These are phyloP conservation scores for Cloeon dipterum DNA, from an alignment of 2,888 invertebrate species.

Conservation along the genomic window DNA sequence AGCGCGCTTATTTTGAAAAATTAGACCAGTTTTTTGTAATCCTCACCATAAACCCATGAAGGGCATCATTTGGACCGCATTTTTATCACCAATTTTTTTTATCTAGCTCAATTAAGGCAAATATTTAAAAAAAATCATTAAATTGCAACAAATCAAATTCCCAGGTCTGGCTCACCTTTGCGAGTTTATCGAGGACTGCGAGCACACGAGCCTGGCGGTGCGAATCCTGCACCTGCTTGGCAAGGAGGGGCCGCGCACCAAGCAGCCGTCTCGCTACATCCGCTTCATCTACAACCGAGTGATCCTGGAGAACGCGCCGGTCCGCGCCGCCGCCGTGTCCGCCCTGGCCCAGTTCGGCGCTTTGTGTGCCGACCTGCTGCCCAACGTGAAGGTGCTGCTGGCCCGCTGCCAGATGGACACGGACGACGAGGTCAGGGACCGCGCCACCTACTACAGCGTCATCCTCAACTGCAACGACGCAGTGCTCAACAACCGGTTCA, in stretches of 20 bases:
- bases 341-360: slow-evolving; percentile 97
- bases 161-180: slow-evolving; percentile 74
- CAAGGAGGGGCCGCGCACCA: slow-evolving; percentile 88
- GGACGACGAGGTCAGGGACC: slow-evolving; percentile 95
- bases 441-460: slow-evolving; percentile 87
- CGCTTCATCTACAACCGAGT: slow-evolving; percentile 48
- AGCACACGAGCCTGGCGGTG: slow-evolving; percentile 89
- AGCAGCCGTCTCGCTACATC: slow-evolving; percentile 57
- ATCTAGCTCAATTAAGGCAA: background rate
- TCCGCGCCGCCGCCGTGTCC: slow-evolving; percentile 90
- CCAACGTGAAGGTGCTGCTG: slow-evolving; percentile 63
- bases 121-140: too few species aligned
- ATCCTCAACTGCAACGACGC: slow-evolving; percentile 50
- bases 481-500: slow-evolving; percentile 51
- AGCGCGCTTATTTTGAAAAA: too few species aligned
- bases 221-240: slow-evolving; percentile 89
- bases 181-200: slow-evolving; percentile 99
- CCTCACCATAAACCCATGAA: too few species aligned
- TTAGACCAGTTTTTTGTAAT: too few species aligned
- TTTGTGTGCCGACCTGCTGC: slow-evolving; percentile 66
- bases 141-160: too few species aligned
- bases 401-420: slow-evolving; percentile 83
- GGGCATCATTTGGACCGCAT: too few species aligned
- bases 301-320: slow-evolving; percentile 86
- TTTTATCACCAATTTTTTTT: background rate